A percentile compares a stretch with the other conserved stretches of the same genome.
These are phyloP conservation scores for Acomys russatus DNA, from an alignment of 2,797 vertebrate genomes.

Conservation along the genomic window DNA sequence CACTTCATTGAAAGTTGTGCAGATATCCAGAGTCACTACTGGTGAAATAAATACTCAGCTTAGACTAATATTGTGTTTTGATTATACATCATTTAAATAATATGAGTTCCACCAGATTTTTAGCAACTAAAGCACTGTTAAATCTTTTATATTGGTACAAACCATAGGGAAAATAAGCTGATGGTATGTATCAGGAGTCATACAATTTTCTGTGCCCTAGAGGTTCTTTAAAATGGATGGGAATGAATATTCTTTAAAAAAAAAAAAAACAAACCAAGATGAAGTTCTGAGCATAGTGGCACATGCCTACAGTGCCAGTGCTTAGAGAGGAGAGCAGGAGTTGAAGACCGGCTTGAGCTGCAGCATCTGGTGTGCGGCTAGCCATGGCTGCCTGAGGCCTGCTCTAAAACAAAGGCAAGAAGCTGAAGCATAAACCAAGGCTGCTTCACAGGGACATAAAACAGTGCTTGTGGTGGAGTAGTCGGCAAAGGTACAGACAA, in stretches of 20 bases:
- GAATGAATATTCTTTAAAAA: background rate
- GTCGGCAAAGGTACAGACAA: background rate
- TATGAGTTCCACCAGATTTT: background rate
- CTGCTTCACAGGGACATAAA: background rate
- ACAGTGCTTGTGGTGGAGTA: background rate
- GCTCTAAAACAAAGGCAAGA: background rate
- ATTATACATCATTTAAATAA: background rate
- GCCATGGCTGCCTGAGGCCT: background rate
- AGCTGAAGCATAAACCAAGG: background rate
- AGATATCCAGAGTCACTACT: background rate
- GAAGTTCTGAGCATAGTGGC: background rate
- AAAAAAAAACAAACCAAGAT: background rate
- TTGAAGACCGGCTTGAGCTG: background rate
- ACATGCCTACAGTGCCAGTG: too few species aligned
- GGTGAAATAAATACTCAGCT: background rate
- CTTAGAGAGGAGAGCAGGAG: background rate
- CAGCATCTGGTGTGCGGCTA: background rate
- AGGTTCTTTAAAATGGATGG: background rate
- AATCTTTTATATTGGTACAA: background rate
- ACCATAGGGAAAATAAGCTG: background rate
- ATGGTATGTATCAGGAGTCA: background rate
- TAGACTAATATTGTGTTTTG: background rate
- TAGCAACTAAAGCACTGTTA: background rate
- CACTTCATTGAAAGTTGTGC: background rate
- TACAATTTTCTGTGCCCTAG: background rate